A percentile compares a stretch with the other conserved stretches of the same genome.
Conservation (phyloP, 1,140 invertebrate genomes). For the Lineus longissimus region DNA sequence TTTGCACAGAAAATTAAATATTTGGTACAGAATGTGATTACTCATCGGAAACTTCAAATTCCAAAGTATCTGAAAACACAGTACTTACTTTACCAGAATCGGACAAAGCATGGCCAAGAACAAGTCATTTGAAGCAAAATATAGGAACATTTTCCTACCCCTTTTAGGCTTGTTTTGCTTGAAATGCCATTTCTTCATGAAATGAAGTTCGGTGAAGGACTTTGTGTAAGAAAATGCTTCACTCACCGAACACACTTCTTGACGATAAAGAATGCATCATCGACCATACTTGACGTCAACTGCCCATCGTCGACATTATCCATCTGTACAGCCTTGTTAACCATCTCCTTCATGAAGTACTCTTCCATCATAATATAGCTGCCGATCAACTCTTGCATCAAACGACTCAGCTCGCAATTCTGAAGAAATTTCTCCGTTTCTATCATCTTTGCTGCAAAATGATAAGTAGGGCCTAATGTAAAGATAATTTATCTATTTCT, state of each 20-base stretch:
- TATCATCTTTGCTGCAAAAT: constrained; percentile 53
- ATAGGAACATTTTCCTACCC: too few species aligned
- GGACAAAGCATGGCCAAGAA: too few species aligned
- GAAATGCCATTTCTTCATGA: too few species aligned
- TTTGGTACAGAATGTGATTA: too few species aligned
- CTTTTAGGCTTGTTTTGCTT: too few species aligned
- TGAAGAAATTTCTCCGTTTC: constrained; percentile 69
- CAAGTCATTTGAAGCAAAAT: too few species aligned
- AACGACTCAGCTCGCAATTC: constrained; percentile 72
- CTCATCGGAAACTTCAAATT: too few species aligned
- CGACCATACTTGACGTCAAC: constrained; percentile 87
- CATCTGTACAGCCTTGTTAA: constrained; percentile 83
- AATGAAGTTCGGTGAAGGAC: too few species aligned
- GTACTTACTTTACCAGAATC: too few species aligned
- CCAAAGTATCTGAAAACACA: too few species aligned
- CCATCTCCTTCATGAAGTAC: constrained; percentile 94
- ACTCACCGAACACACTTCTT: constrained; percentile 87
- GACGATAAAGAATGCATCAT: constrained; percentile 97
- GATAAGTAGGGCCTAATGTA: constrained; percentile 6
- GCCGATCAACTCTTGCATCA: constrained; percentile 86
- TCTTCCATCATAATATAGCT: constrained; percentile 90
- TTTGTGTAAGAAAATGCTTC: not conserved
- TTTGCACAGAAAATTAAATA: too few species aligned
- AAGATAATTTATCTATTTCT: constrained; percentile 8
- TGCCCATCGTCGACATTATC: constrained; percentile 69